Evolutionary conservation across 2,113 vertebrate species (phyloP).

Genomic region (Podiceps cristatus): DNA sequence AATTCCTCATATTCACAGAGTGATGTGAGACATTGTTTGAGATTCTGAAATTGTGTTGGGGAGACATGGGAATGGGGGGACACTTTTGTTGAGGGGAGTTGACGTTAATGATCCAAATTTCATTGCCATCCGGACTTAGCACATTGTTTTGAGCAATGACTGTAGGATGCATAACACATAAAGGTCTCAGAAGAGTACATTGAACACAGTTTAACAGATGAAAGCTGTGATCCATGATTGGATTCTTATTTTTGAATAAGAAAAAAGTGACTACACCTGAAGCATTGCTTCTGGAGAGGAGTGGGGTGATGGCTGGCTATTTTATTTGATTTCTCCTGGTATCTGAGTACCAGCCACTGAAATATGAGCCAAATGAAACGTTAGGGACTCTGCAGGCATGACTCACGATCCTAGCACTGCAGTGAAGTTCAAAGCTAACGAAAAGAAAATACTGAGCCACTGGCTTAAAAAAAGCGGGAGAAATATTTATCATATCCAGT

Average conservation of each 20-base stretch:
- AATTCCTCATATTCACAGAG: neutral
- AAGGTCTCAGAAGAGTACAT: neutral
- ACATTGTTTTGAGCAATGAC: neutral
- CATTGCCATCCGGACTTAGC: neutral
- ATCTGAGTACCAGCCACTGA: neutral
- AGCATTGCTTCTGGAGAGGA: neutral
- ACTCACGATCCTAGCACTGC: neutral
- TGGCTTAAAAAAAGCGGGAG: neutral
- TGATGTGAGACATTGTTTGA: neutral
- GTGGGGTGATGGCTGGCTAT: neutral
- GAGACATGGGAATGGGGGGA: no score
- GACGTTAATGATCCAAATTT: neutral
- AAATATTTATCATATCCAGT: neutral
- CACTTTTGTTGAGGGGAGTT: neutral
- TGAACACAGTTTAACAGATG: neutral
- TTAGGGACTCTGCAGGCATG: neutral
- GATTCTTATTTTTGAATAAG: neutral
- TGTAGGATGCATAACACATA: neutral
- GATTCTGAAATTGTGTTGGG: neutral
- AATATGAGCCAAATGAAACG: neutral
- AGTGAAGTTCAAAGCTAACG: slow-evolving; percentile 6
- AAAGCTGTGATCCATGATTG: neutral
- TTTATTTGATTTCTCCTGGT: neutral
- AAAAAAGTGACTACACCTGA: neutral
- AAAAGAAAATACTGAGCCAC: neutral